A percentile compares a stretch with the other conserved stretches of the same genome.
These are phyloP conservation scores for Synodontis membranacea DNA, from an alignment of 2,113 vertebrate genomes.

Conservation along the genomic window DNA sequence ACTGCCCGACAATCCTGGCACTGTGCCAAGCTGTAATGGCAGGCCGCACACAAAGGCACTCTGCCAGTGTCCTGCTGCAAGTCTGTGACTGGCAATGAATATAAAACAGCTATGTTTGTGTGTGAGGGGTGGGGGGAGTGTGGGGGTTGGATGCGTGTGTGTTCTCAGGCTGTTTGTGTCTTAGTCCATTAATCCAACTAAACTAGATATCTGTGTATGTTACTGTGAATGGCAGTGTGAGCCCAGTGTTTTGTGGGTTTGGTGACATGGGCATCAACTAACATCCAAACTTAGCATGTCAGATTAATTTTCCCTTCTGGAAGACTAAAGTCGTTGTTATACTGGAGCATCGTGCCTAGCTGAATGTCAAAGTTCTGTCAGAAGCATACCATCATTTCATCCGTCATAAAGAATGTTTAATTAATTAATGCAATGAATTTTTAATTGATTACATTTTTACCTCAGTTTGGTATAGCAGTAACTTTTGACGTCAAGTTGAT, in stretches of 20 bases:
- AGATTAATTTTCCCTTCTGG: neutral
- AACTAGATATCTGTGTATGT: conserved; percentile 42
- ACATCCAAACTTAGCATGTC: neutral
- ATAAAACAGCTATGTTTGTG: conserved; percentile 48
- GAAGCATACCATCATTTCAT: neutral
- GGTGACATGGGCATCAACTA: neutral
- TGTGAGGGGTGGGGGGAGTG: conserved; percentile 33
- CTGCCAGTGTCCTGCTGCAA: conserved; percentile 57
- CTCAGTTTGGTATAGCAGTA: neutral
- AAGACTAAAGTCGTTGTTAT: neutral
- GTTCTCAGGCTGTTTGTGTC: conserved; percentile 45
- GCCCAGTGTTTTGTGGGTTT: conserved; percentile 26
- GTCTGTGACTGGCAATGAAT: conserved; percentile 51
- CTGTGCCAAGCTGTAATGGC: conserved; percentile 52
- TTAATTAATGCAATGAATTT: neutral
- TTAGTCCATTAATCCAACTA: conserved; percentile 48
- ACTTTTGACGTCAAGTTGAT: neutral
- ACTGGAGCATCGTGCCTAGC: neutral
- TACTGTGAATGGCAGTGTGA: conserved; percentile 35
- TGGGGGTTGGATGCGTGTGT: conserved; percentile 30
- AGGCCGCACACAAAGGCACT: conserved; percentile 52
- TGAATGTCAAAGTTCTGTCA: neutral
- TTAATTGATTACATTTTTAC: neutral
- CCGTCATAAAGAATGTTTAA: neutral
- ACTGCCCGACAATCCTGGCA: conserved; percentile 56